phyloP scores from a whole-genome alignment of 92 coral and sea anemone species.

The Plumapathes pennacea region DNA sequence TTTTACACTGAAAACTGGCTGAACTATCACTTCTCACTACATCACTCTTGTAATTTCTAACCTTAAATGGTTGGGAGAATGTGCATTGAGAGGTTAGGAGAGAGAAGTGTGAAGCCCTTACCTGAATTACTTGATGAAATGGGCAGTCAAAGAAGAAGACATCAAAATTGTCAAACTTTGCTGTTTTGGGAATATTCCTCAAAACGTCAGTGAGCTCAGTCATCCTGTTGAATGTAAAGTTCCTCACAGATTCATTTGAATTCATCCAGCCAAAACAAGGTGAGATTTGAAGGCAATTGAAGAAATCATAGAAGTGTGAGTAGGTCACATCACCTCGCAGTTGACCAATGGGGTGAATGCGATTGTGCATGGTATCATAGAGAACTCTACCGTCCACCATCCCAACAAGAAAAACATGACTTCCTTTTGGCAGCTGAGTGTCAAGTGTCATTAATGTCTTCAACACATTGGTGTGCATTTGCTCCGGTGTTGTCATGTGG shows the following conservation, averaged over 20 bases:
- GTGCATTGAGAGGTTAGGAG: too few species aligned
- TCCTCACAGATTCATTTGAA: constrained; percentile 77
- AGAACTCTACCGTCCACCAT: constrained; percentile 81
- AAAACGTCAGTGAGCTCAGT: constrained; percentile 70
- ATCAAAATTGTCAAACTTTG: constrained; percentile 71
- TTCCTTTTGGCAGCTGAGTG: constrained; percentile 67
- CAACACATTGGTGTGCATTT: constrained; percentile 76
- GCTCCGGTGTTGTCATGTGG: constrained; percentile 86
- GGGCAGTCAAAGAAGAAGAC: constrained; percentile 71
- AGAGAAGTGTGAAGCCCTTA: constrained; percentile 10
- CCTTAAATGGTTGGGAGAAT: too few species aligned
- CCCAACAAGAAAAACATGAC: constrained; percentile 83
- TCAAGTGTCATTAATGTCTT: constrained; percentile 74
- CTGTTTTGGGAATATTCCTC: constrained; percentile 62
- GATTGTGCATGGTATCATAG: constrained; percentile 78
- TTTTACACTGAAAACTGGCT: too few species aligned
- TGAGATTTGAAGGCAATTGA: constrained; percentile 90
- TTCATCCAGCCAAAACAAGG: constrained; percentile 95
- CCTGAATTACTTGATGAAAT: constrained; percentile 55
- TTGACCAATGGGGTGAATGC: constrained; percentile 90
- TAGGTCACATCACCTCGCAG: constrained; percentile 87
- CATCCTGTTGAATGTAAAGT: constrained; percentile 73
- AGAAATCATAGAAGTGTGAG: constrained; percentile 74
- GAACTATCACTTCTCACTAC: too few species aligned
- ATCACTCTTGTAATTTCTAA: too few species aligned